phyloP scores from a whole-genome alignment of 2,888 invertebrate genomes.

The Pteria penguin region DNA sequence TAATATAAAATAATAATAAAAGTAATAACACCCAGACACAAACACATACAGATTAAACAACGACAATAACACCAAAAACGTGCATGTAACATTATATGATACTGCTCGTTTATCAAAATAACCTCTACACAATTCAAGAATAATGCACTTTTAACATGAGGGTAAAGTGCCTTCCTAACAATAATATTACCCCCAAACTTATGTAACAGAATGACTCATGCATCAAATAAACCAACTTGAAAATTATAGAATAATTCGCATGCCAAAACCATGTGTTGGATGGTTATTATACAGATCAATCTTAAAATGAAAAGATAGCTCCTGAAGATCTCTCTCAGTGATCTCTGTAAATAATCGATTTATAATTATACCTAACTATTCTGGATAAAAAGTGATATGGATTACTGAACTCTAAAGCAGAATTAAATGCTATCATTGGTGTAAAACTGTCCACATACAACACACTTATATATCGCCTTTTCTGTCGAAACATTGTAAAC shows the following conservation, averaged over 20 bases:
- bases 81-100: no score
- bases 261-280: not conserved
- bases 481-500: not conserved
- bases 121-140: no score
- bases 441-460: not conserved
- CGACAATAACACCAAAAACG: no score
- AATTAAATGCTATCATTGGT: slow-evolving; percentile 8
- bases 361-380: not conserved
- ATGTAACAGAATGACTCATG: not conserved
- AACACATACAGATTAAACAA: no score
- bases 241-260: not conserved
- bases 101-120: no score
- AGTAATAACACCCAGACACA: no score
- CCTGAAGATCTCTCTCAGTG: not conserved
- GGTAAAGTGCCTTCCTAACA: no score
- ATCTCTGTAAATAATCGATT: not conserved
- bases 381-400: not conserved
- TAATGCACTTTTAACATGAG: no score
- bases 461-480: not conserved
- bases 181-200: no score
- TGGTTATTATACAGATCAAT: not conserved
- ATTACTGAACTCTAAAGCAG: not conserved
- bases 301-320: not conserved
- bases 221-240: not conserved
- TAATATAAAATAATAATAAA: no score